These are phyloP conservation scores for Mormyrops boulengeri DNA, from an alignment of 2,797 vertebrate genomes.

Conservation along the genomic window DNA sequence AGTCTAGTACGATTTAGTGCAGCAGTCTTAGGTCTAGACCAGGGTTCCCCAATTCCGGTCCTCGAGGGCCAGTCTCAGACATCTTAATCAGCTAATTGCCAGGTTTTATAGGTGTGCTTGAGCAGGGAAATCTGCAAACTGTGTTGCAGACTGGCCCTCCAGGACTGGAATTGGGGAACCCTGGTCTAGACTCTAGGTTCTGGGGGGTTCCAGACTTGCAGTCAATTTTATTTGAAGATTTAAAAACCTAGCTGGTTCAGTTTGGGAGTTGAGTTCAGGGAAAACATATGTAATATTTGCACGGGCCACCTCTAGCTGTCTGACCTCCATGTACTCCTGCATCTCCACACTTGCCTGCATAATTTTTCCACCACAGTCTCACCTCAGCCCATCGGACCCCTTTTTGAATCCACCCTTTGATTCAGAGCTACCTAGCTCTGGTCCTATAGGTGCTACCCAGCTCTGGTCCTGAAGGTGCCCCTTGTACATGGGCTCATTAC, in stretches of 20 bases:
- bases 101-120: background rate
- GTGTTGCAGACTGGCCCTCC: background rate
- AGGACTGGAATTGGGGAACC: background rate
- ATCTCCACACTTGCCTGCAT: background rate
- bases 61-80: background rate
- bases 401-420: background rate
- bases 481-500: background rate
- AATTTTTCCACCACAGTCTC: background rate
- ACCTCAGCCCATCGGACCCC: background rate
- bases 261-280: background rate
- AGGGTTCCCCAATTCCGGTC: background rate
- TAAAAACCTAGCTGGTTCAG: background rate
- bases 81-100: too few relatives aligned
- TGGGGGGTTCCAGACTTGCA: background rate
- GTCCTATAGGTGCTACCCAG: background rate
- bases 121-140: background rate
- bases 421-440: background rate
- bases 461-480: background rate
- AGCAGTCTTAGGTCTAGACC: background rate
- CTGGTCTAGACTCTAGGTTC: background rate
- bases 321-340: background rate
- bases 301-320: background rate
- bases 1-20: background rate
- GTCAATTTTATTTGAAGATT: background rate
- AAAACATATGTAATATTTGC: background rate